A percentile compares a stretch with the other conserved stretches of the same genome.
Conservation (phyloP, 2,888 invertebrate species). For the Micoletzkya japonica region DNA sequence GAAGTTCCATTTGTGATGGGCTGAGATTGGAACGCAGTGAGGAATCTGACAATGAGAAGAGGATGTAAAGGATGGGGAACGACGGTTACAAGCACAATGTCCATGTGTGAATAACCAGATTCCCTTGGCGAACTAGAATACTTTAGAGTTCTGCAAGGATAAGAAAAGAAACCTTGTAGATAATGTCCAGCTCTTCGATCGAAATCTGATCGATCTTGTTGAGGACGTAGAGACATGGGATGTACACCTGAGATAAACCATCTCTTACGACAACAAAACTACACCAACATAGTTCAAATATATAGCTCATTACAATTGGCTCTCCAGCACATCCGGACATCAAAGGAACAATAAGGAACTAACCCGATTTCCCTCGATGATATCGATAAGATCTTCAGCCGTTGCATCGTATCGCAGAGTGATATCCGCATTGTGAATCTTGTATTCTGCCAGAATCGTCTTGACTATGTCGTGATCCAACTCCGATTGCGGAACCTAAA, state of each 20-base stretch:
- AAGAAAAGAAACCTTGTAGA: constrained; percentile 76
- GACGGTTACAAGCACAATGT: no score
- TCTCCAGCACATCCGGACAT: neutral
- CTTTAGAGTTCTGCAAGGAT: neutral
- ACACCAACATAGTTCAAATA: constrained; percentile 18
- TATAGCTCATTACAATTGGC: neutral
- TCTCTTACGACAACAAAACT: constrained; percentile 2
- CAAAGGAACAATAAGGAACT: neutral
- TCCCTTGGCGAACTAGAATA: neutral
- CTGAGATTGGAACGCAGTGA: constrained; percentile 99
- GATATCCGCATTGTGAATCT: constrained; percentile 97
- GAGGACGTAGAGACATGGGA: constrained; percentile 95
- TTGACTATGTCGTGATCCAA: constrained; percentile 91
- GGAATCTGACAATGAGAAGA: no score
- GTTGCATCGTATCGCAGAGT: constrained; percentile 87
- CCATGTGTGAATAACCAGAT: no score
- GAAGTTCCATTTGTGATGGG: constrained; percentile 99
- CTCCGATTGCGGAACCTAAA: constrained; percentile 82
- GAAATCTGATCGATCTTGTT: constrained; percentile 88
- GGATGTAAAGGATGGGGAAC: no score
- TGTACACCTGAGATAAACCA: constrained; percentile 81
- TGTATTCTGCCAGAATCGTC: constrained; percentile 93
- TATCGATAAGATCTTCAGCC: constrained; percentile 95
- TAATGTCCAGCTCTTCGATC: constrained; percentile 83
- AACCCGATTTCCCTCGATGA: constrained; percentile 90